phyloP scores from a whole-genome alignment of 2,797 vertebrate species.

The Hozukius guyotensis region DNA sequence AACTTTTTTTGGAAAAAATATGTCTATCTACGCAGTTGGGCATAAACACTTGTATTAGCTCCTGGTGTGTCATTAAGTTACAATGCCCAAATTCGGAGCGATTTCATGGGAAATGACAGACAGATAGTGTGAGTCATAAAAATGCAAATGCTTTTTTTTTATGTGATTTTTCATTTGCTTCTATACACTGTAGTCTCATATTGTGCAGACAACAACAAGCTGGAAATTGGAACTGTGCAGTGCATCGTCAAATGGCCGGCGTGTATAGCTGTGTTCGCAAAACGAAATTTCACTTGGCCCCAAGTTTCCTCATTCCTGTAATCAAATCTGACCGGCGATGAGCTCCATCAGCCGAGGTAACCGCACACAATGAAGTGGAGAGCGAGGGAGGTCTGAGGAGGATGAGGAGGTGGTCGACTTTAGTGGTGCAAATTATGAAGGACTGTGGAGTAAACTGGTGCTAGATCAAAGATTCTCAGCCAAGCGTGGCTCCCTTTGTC shows the following conservation, averaged over 20 bases:
- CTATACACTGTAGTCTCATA: neutral
- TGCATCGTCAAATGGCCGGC: neutral
- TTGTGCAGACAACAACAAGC: slow-evolving; percentile 26
- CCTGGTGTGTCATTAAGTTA: slow-evolving; percentile 51
- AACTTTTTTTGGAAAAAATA: slow-evolving; percentile 1
- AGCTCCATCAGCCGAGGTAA: slow-evolving; percentile 39
- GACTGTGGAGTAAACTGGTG: slow-evolving; percentile 37
- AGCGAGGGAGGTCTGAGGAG: neutral
- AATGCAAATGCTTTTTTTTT: slow-evolving; percentile 55
- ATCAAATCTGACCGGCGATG: slow-evolving; percentile 48
- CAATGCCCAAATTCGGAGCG: slow-evolving; percentile 30
- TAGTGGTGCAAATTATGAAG: slow-evolving; percentile 42
- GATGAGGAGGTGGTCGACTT: slow-evolving; percentile 25
- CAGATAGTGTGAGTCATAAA: slow-evolving; percentile 61
- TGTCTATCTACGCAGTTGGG: slow-evolving; percentile 9
- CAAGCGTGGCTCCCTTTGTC: slow-evolving; percentile 58
- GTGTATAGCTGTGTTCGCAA: slow-evolving; percentile 3
- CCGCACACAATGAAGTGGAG: slow-evolving; percentile 31
- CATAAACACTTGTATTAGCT: slow-evolving; percentile 40
- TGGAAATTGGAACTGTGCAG: neutral
- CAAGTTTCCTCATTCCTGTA: neutral
- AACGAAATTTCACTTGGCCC: slow-evolving; percentile 20
- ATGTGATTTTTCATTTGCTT: slow-evolving; percentile 6
- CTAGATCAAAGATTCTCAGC: slow-evolving; percentile 63
- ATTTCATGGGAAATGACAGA: slow-evolving; percentile 54